A percentile compares a stretch with the other conserved stretches of the same genome.
Evolutionary conservation across 1,140 invertebrate genomes (phyloP).

Genomic region (Microplitis mediator): DNA sequence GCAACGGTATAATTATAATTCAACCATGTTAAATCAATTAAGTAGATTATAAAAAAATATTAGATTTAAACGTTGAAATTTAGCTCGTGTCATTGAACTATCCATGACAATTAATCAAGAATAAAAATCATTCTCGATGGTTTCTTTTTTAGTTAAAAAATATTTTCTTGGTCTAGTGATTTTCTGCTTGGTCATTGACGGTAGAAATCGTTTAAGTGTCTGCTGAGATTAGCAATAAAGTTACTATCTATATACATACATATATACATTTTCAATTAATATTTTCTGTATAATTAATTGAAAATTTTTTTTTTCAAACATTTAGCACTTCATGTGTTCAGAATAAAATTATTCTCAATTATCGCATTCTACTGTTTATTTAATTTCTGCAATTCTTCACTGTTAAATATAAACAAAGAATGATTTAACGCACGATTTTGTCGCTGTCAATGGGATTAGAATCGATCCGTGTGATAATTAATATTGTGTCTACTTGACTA

Average conservation of each 20-base stretch:
- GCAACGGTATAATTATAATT: neutral
- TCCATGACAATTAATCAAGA: neutral
- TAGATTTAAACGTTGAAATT: neutral
- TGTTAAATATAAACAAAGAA: neutral
- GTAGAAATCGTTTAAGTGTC: slow-evolving; percentile 12
- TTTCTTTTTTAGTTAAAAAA: neutral
- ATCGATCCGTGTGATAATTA: slow-evolving; percentile 8
- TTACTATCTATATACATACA: neutral
- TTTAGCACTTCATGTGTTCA: neutral
- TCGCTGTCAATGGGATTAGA: neutral
- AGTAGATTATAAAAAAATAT: neutral
- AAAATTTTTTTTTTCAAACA: neutral
- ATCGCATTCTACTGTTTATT: neutral
- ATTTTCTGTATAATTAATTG: too few species aligned
- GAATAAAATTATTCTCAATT: too few species aligned
- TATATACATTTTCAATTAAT: neutral
- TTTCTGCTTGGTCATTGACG: slow-evolving; percentile 18
- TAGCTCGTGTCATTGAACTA: neutral
- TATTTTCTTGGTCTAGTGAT: slow-evolving; percentile 7
- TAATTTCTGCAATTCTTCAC: neutral
- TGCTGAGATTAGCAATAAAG: neutral
- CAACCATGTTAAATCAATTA: slow-evolving; percentile 13
- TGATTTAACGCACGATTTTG: neutral
- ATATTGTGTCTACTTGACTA: neutral
- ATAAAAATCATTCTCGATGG: neutral